Percentiles rank a stretch among this genome's conserved stretches.
phyloP scores from a whole-genome alignment of 1,140 invertebrate genomes.

The Zaprionus ghesquierei region DNA sequence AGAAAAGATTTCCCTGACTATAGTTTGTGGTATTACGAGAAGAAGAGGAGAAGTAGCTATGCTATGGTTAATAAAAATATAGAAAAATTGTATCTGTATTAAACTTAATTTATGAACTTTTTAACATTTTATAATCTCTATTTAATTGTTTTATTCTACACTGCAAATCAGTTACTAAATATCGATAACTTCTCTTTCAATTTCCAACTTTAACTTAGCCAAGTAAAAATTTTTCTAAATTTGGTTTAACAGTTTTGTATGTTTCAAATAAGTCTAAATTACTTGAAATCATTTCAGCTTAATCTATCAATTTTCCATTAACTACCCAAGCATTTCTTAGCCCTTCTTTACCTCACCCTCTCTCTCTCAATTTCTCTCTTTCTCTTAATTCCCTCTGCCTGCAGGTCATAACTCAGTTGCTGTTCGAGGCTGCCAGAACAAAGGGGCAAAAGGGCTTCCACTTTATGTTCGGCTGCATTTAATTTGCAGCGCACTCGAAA shows the following conservation, averaged over 20 bases:
- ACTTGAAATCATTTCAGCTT: not conserved
- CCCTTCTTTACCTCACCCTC: not conserved
- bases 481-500: constrained; percentile 56
- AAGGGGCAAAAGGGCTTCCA: not conserved
- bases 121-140: no score
- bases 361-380: not conserved
- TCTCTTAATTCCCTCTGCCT: not conserved
- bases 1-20: no score
- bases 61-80: no score
- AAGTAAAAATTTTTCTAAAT: not conserved
- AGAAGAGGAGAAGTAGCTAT: no score
- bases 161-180: no score
- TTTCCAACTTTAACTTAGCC: no score
- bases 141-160: no score
- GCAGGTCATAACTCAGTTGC: not conserved
- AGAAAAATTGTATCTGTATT: no score
- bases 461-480: constrained; percentile 41
- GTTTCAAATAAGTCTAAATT: not conserved
- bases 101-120: no score
- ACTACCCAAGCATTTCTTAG: not conserved
- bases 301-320: not conserved
- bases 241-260: not conserved
- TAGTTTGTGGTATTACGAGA: no score
- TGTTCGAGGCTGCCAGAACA: not conserved
- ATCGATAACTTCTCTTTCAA: not conserved